These are phyloP conservation scores for Drosophila malerkotliana DNA, from an alignment of 1,140 invertebrate species.

Conservation along the genomic window DNA sequence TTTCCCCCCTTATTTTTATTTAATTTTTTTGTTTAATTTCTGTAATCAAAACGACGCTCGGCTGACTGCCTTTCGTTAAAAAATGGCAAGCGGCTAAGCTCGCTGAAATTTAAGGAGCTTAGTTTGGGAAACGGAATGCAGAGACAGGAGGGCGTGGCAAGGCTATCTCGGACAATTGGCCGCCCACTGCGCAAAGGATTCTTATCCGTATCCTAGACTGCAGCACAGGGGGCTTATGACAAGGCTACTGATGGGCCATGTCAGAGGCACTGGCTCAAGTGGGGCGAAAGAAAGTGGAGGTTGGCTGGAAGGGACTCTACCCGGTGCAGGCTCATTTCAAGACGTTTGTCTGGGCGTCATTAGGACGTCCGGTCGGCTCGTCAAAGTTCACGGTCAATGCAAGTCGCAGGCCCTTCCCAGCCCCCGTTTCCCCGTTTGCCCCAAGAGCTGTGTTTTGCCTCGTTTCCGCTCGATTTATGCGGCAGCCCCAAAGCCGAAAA, in stretches of 20 bases:
- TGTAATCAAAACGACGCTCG: constrained; percentile 38
- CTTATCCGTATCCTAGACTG: constrained; percentile 41
- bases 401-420: constrained; percentile 23
- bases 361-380: constrained; percentile 43
- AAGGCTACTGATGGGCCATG: constrained; percentile 45
- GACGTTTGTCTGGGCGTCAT: constrained; percentile 73
- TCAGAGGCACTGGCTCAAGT: constrained; percentile 28
- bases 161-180: constrained; percentile 25
- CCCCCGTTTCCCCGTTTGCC: neutral
- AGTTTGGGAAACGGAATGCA: constrained; percentile 6
- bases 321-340: constrained; percentile 65
- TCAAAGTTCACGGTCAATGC: constrained; percentile 71
- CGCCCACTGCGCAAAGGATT: constrained; percentile 46
- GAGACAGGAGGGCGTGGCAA: neutral
- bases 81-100: constrained; percentile 20
- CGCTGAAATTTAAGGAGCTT: constrained; percentile 44
- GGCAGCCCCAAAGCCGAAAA: constrained; percentile 24
- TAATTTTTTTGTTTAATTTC: constrained; percentile 26
- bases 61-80: constrained; percentile 10
- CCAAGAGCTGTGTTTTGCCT: constrained; percentile 7
- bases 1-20: neutral
- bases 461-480: constrained; percentile 50
- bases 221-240: constrained; percentile 44
- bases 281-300: neutral
- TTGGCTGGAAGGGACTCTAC: constrained; percentile 6